phyloP scores from a whole-genome alignment of 2,113 vertebrate species.

The Capreolus pygargus region DNA sequence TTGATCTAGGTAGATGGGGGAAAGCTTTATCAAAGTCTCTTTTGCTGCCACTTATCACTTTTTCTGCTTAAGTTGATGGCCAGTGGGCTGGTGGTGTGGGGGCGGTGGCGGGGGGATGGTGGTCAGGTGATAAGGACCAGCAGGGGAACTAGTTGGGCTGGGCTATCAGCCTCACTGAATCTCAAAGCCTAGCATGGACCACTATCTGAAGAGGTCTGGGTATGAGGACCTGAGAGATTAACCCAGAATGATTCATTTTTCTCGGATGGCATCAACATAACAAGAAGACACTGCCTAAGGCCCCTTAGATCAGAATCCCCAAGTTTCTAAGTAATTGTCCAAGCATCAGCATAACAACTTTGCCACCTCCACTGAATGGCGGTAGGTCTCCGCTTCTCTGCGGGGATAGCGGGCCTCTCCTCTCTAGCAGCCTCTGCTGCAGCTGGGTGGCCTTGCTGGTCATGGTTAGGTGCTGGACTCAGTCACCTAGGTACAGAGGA shows the following conservation, averaged over 20 bases:
- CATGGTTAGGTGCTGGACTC: accelerated
- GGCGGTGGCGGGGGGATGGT: neutral
- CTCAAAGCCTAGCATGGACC: neutral
- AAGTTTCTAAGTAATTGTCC: neutral
- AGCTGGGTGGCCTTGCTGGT: neutral
- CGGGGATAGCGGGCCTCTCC: neutral
- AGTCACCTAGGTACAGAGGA: neutral
- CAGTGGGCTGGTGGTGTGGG: neutral
- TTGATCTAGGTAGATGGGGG: too few species aligned
- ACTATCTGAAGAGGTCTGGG: neutral
- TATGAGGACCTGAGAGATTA: neutral
- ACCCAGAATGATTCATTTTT: neutral
- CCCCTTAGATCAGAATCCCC: neutral
- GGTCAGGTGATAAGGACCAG: neutral
- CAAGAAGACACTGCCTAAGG: neutral
- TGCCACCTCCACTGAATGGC: neutral
- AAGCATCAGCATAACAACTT: neutral
- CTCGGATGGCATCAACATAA: neutral
- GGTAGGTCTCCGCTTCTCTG: neutral
- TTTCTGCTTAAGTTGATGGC: neutral
- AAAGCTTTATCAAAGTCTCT: neutral
- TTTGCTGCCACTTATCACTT: neutral
- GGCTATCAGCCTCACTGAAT: neutral
- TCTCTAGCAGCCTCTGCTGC: neutral
- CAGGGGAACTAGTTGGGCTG: neutral